Evolutionary conservation across 1,140 invertebrate genomes (phyloP).

Genomic region (Drosophila obscura): DNA sequence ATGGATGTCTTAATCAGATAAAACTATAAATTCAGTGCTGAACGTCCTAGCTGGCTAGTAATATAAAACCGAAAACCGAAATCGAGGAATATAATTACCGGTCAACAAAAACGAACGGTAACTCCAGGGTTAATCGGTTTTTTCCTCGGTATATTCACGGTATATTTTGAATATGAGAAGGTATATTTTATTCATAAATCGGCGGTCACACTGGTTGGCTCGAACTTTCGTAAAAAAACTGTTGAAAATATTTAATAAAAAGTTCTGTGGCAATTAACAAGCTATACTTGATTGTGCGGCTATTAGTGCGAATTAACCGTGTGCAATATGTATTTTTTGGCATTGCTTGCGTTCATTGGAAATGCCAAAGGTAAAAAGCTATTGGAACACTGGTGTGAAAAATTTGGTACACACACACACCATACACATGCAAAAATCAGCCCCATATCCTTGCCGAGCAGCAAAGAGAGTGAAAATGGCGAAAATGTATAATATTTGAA

Average conservation of each 20-base stretch:
- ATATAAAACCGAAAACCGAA: too few species aligned
- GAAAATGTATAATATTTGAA: constrained; percentile 28
- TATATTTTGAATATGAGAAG: too few species aligned
- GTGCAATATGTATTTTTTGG: constrained; percentile 77
- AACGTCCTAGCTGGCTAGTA: too few species aligned
- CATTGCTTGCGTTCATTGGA: constrained; percentile 76
- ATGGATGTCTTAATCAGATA: too few species aligned
- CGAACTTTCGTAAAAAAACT: constrained; percentile 71
- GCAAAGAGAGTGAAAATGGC: constrained; percentile 33
- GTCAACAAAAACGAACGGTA: too few species aligned
- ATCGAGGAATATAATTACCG: too few species aligned
- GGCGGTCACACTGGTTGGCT: constrained; percentile 46
- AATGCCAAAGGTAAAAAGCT: constrained; percentile 76
- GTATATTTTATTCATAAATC: too few species aligned
- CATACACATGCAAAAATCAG: constrained; percentile 32
- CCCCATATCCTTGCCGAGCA: constrained; percentile 56
- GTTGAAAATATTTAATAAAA: constrained; percentile 69
- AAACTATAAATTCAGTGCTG: too few species aligned
- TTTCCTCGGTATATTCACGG: too few species aligned
- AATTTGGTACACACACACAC: constrained; percentile 71
- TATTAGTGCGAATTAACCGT: constrained; percentile 42
- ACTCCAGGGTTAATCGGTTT: too few species aligned
- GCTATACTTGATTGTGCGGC: constrained; percentile 44
- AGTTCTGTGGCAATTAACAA: constrained; percentile 34
- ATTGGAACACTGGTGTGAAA: constrained; percentile 54